These are phyloP conservation scores for Lordiphosa clarofinis DNA, from an alignment of 1,140 invertebrate species.

Conservation along the genomic window DNA sequence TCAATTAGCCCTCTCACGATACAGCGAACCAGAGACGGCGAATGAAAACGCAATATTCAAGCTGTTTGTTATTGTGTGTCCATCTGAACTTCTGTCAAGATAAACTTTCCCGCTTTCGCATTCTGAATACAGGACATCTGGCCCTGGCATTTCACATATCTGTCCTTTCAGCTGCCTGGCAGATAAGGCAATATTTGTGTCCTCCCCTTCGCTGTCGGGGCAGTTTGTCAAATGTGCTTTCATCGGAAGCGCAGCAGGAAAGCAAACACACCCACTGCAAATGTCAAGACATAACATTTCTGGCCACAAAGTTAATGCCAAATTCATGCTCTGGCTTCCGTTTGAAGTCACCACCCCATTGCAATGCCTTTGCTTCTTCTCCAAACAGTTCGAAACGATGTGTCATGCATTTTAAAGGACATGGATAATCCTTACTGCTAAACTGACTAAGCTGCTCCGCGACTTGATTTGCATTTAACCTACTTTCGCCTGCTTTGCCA, in stretches of 20 bases:
- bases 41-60: too few species aligned
- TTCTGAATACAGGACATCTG: constrained; percentile 12
- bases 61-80: too few species aligned
- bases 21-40: too few species aligned
- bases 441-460: neutral
- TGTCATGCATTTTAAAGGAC: constrained; percentile 48
- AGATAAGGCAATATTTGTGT: constrained; percentile 13
- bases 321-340: constrained; percentile 58
- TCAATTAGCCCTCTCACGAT: constrained; percentile 22
- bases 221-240: constrained; percentile 57
- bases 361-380: constrained; percentile 4
- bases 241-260: constrained; percentile 35
- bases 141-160: neutral
- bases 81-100: neutral
- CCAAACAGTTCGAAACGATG: constrained; percentile 21
- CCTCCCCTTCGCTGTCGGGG: constrained; percentile 6
- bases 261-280: constrained; percentile 23
- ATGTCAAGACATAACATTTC: constrained; percentile 47
- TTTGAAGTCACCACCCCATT: constrained; percentile 11
- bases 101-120: constrained; percentile 15
- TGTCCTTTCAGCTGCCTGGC: neutral
- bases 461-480: constrained; percentile 57
- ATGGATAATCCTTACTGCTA: constrained; percentile 42
- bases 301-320: constrained; percentile 62
- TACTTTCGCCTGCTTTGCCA: constrained; percentile 30